A percentile compares a stretch with the other conserved stretches of the same genome.
Evolutionary conservation across 2,113 vertebrate genomes (phyloP).

Genomic region (Polypterus bichir): DNA sequence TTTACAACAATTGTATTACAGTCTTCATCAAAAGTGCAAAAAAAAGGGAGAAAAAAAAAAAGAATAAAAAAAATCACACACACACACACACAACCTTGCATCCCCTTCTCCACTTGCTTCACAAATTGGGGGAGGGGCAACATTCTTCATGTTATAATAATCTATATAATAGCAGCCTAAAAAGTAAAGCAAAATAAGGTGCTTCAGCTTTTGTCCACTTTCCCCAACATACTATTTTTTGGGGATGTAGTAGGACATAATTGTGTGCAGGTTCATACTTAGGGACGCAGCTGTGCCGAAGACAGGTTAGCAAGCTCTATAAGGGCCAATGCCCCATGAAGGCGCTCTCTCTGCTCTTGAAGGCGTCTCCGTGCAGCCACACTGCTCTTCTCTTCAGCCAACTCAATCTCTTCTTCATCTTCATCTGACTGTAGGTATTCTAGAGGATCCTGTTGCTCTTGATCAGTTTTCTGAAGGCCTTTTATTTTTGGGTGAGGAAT

Average conservation of each 20-base stretch:
- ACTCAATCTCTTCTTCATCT: slow-evolving; percentile 52
- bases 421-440: slow-evolving; percentile 82
- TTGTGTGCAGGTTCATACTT: slow-evolving; percentile 15
- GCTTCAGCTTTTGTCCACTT: slow-evolving; percentile 80
- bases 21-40: slow-evolving; percentile 34
- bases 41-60: slow-evolving; percentile 32
- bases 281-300: slow-evolving; percentile 52
- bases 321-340: slow-evolving; percentile 84
- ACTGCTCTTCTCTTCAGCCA: slow-evolving; percentile 45
- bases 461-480: slow-evolving; percentile 62
- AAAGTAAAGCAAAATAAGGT: slow-evolving; percentile 85
- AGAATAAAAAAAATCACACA: slow-evolving; percentile 43
- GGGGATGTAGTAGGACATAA: slow-evolving; percentile 10
- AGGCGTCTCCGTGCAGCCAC: slow-evolving; percentile 63
- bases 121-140: slow-evolving; percentile 50
- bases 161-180: slow-evolving; percentile 98
- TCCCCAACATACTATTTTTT: slow-evolving; percentile 21
- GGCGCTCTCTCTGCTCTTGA: slow-evolving; percentile 88
- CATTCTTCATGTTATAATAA: slow-evolving; percentile 87
- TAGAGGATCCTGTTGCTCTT: slow-evolving; percentile 92
- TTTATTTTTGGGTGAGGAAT: slow-evolving; percentile 65
- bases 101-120: slow-evolving; percentile 37
- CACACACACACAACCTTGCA: slow-evolving; percentile 29
- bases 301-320: slow-evolving; percentile 87
- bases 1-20: slow-evolving; percentile 65